Evolutionary conservation across 2,113 vertebrate species (phyloP).

Genomic region (Ceyx melanurus): DNA sequence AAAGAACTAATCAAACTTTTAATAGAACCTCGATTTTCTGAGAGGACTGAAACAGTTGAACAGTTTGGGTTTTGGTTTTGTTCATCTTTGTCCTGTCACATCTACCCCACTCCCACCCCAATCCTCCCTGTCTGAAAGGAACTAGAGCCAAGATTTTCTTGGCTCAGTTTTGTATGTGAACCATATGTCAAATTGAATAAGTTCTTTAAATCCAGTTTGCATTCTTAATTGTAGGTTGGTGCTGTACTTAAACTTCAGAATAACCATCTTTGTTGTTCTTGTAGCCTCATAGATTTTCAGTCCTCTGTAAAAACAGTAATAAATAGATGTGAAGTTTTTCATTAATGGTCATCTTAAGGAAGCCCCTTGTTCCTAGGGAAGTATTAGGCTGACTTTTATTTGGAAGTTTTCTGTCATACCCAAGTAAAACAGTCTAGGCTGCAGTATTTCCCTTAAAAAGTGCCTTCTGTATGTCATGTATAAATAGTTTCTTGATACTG

Average conservation of each 20-base stretch:
- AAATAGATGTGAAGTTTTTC: neutral
- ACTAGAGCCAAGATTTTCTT: slow-evolving; percentile 20
- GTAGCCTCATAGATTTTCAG: neutral
- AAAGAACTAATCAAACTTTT: neutral
- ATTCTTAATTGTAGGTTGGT: neutral
- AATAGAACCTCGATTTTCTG: neutral
- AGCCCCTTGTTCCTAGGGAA: neutral
- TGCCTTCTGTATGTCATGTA: neutral
- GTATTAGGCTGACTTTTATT: neutral
- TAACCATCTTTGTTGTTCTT: neutral
- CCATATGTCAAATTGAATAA: slow-evolving; percentile 14
- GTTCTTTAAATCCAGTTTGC: neutral
- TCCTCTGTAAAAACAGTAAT: neutral
- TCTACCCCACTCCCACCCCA: no score
- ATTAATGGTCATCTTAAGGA: neutral
- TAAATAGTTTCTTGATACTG: slow-evolving; percentile 49
- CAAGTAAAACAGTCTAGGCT: neutral
- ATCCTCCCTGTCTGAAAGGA: neutral
- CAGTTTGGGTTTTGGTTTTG: neutral
- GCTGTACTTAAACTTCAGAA: neutral
- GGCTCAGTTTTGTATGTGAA: neutral
- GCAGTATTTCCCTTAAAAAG: slow-evolving; percentile 22
- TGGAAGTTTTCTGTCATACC: neutral
- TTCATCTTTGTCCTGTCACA: neutral
- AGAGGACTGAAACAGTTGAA: neutral